Base-by-base conservation (phyloP, 2,113 vertebrate species). In the Mastomys coucha region DNA sequence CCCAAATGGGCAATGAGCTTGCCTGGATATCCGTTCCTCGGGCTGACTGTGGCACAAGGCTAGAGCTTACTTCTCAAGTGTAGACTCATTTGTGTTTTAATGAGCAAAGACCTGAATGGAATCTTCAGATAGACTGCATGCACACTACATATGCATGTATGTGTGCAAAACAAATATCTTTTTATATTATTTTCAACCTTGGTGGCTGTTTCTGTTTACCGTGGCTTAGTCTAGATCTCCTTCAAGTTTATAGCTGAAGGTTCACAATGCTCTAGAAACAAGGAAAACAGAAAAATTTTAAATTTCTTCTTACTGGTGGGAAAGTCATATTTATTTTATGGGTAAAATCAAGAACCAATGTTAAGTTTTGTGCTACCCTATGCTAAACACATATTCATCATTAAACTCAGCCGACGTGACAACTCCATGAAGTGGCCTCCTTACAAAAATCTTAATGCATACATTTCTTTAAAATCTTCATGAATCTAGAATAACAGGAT, bases 401-500 rank as follows among this genome's bases (percentile, higher is more conserved):
- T 93, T 22, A 86, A 42, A 69, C 51, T 42, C 17, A 33, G 24
- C 70, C 1, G 2, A 75, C 12, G 17, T 60, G 72, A 63, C 67
- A 63, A 73, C 19, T 28, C 42, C 16, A 16, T 14, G 24, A 77
- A 70, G n/a, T 60, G 26, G 70, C 14, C 10, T 51, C 45, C 33
- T 53, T 45, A n/a, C 51, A 72, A 45, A 70, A 12, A 9, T 22
- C 22, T 51, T 73, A 60, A 28, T n/a, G 2, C 19, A n/a, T 0
- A n/a, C 22, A 45, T 58, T 45, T 53, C 19, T 87, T 90, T 91
- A 92, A 81, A 90, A 63, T 13, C 73, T 56, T 42, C 77, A 80
- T 31, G 60, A 67, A 95, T 75, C 78, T 63, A 85, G 42, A 90
- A 42, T 70, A 93, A 95, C 58, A 22, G 45, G 63, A 89, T 36